Percentiles rank a stretch among this genome's conserved stretches.
These are phyloP conservation scores for Mesorhabditis belari DNA, from an alignment of 2,888 invertebrate species.

Conservation along the genomic window DNA sequence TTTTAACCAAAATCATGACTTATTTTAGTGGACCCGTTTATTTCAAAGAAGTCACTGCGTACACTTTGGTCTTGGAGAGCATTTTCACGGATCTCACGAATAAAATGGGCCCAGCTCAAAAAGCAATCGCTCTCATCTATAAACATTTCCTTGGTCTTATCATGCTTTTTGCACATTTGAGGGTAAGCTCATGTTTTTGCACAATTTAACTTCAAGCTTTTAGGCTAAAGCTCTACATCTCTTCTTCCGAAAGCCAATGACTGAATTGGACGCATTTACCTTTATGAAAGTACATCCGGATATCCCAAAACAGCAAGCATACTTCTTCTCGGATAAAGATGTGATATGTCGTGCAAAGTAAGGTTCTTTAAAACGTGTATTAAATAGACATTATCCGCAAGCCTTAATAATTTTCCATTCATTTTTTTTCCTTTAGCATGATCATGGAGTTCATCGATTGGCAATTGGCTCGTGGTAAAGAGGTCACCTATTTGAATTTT, in stretches of 20 bases:
- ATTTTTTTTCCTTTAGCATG: too few relatives aligned
- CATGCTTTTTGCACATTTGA: not conserved
- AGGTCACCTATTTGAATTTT: not conserved
- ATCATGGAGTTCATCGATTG: not conserved
- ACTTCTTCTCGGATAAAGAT: not conserved
- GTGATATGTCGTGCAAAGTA: not conserved
- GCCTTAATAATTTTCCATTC: too few relatives aligned
- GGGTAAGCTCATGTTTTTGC: not conserved
- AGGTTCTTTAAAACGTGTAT: not conserved
- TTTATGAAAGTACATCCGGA: not conserved
- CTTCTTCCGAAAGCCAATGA: not conserved
- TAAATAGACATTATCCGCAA: too few relatives aligned
- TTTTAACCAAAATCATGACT: not conserved
- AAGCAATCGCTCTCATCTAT: not conserved
- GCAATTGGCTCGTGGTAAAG: not conserved
- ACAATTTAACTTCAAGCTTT: not conserved
- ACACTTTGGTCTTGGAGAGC: not conserved
- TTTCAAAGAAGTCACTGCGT: not conserved
- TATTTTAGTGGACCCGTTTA: not conserved
- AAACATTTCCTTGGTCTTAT: not conserved
- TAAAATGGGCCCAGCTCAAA: not conserved
- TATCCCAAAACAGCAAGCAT: not conserved
- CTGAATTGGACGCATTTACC: not conserved
- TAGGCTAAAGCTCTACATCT: not conserved
- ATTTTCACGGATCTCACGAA: not conserved